phyloP scores from a whole-genome alignment of 2,113 vertebrate genomes.

The Tringa solitaria region DNA sequence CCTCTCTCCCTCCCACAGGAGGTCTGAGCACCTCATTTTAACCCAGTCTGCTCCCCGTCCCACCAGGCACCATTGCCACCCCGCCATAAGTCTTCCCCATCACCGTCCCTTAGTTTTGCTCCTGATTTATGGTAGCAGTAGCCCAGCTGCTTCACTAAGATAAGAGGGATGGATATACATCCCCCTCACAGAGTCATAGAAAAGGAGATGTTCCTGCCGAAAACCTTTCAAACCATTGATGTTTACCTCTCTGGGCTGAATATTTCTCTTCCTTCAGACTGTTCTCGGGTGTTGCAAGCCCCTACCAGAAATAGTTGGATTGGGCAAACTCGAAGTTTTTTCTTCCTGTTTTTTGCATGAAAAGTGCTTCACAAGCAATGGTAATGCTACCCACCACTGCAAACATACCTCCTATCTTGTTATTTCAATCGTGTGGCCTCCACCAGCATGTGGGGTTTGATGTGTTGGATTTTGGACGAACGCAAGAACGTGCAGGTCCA shows the following conservation, averaged over 20 bases:
- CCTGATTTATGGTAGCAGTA: constrained; percentile 47
- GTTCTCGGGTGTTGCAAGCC: background rate
- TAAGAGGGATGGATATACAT: constrained; percentile 9
- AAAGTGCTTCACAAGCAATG: background rate
- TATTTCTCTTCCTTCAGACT: background rate
- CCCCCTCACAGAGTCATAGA: background rate
- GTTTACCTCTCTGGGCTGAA: background rate
- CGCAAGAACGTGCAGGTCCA: background rate
- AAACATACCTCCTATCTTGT: background rate
- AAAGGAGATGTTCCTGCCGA: background rate
- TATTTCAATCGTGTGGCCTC: background rate
- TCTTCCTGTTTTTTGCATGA: background rate
- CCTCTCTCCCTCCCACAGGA: background rate
- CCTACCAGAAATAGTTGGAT: background rate
- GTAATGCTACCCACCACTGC: fast-evolving
- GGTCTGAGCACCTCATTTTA: background rate
- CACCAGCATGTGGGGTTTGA: fast-evolving
- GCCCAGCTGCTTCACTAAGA: constrained; percentile 55
- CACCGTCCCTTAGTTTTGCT: background rate
- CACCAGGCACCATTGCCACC: fast-evolving
- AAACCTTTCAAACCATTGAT: background rate
- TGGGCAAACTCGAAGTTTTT: background rate
- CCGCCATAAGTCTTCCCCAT: background rate
- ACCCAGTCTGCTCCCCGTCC: background rate
- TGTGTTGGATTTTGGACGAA: background rate